Base-by-base conservation (phyloP, 2,797 vertebrate species). In the Lutjanus argentimaculatus region DNA sequence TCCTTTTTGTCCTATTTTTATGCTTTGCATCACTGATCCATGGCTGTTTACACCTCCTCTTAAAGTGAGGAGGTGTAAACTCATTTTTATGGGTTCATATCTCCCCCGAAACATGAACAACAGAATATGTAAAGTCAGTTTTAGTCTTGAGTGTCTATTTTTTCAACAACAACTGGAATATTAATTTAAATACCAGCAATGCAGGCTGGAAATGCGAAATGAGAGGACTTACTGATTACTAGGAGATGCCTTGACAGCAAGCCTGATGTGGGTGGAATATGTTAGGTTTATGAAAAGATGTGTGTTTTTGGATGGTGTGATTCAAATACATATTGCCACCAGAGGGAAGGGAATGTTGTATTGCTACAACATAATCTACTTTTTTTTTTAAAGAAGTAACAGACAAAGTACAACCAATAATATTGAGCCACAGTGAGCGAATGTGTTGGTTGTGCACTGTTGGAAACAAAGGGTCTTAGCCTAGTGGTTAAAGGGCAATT, bases 401-500 rank as follows among this genome's bases (percentile, higher is more conserved):
- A 68, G 17, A 42, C 36, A 51, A 74, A 74, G 48, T 83, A 63
- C 46, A 79, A 40, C 25, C 49, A 75, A 56, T 30, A 79, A 58
- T 49, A 36, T 59, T 59, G 16, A 14, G 64, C 19, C 64, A 74
- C 57, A 74, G 40, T 36, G 30, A 79, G 13, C 2, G 1, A 62
- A n/a, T 77, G 53, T 77, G 53, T 83, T 73, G 36, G 69, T 48
- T 71, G 13, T 68, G 70, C 21, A 52, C 30, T 66, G 40, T 71
- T 59, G 53, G 25, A 75, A 77, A 75, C 36, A 79, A 83, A 85
- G 61, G 72, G 72, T 81, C 74, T 30, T 40, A 49, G 72, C 42
- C 48, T 80, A 70, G 55, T 76, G 64, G 56, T 74, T 88, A 83
- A 91, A 90, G 92, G 84, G 83, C 91, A 93, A 83, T 91, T 84